A percentile compares a stretch with the other conserved stretches of the same genome.
These are phyloP conservation scores for Ornithoptera priamus DNA, from an alignment of 2,888 invertebrate species.

Conservation along the genomic window DNA sequence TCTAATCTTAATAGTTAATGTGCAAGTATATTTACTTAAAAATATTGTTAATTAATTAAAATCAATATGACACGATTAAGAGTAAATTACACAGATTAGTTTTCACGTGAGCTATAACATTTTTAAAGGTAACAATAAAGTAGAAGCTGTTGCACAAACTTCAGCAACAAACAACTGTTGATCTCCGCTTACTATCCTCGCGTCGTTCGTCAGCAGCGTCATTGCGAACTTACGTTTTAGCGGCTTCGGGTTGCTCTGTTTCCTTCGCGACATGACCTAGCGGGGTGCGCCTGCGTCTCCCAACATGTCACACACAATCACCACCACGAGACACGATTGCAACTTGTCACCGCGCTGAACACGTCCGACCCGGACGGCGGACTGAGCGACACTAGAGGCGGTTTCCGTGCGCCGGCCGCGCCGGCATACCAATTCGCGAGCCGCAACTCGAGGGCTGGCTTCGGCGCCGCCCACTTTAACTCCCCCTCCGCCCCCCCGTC, in stretches of 20 bases:
- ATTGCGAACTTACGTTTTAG: conserved; percentile 90
- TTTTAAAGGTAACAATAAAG: neutral
- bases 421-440: conserved; percentile 50
- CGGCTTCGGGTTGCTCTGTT: conserved; percentile 97
- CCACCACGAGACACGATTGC: conserved; percentile 45
- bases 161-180: conserved; percentile 20
- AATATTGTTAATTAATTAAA: too few species aligned
- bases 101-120: too few species aligned
- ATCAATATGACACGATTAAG: too few species aligned
- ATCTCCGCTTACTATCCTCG: neutral
- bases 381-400: conserved; percentile 54
- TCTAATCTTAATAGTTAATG: too few species aligned
- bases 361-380: conserved; percentile 46
- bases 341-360: conserved; percentile 38
- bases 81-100: too few species aligned
- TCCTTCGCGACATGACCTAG: conserved; percentile 92
- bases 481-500: conserved; percentile 39
- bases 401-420: conserved; percentile 39
- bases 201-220: neutral
- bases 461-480: conserved; percentile 50
- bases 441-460: conserved; percentile 37
- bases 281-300: conserved; percentile 51
- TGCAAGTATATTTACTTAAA: too few species aligned
- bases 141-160: neutral
- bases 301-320: conserved; percentile 66